phyloP scores from a whole-genome alignment of 2,113 vertebrate species.

The Symphodus melops region DNA sequence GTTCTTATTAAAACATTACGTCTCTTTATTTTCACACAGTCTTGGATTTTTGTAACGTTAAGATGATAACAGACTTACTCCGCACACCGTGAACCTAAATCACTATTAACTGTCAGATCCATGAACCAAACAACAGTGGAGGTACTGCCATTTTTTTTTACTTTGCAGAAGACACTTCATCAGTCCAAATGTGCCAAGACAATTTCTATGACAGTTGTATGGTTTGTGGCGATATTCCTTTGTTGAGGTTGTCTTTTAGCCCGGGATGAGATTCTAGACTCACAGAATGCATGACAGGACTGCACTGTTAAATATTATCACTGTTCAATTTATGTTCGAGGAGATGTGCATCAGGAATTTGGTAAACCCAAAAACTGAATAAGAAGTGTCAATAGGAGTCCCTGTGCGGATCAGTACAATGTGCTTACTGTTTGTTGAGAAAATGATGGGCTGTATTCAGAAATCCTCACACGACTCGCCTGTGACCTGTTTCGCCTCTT shows the following conservation, averaged over 20 bases:
- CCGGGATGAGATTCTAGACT: background rate
- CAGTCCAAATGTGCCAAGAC: slow-evolving; percentile 31
- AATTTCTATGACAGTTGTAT: slow-evolving; percentile 10
- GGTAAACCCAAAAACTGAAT: background rate
- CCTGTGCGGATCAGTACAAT: background rate
- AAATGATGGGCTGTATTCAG: slow-evolving; percentile 41
- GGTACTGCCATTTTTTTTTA: slow-evolving; percentile 8
- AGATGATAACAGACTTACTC: slow-evolving; percentile 25
- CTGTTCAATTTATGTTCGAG: background rate
- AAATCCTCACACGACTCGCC: slow-evolving; percentile 23
- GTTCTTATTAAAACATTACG: slow-evolving; percentile 65
- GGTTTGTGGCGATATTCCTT: slow-evolving; percentile 50
- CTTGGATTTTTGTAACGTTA: slow-evolving; percentile 64
- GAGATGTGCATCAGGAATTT: background rate
- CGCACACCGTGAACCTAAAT: slow-evolving; percentile 19
- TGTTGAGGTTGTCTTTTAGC: background rate
- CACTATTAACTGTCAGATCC: slow-evolving; percentile 14
- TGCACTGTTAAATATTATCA: background rate
- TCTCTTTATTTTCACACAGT: slow-evolving; percentile 63
- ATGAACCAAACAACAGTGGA: background rate
- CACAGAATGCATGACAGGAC: slow-evolving; percentile 7
- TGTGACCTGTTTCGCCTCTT: background rate
- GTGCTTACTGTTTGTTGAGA: slow-evolving; percentile 11
- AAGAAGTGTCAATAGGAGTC: background rate
- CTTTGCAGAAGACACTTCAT: slow-evolving; percentile 13